Percentiles rank a stretch among this genome's conserved stretches.
Evolutionary conservation across 2,797 vertebrate genomes (phyloP).

Genomic region (Emydoidea blandingii): DNA sequence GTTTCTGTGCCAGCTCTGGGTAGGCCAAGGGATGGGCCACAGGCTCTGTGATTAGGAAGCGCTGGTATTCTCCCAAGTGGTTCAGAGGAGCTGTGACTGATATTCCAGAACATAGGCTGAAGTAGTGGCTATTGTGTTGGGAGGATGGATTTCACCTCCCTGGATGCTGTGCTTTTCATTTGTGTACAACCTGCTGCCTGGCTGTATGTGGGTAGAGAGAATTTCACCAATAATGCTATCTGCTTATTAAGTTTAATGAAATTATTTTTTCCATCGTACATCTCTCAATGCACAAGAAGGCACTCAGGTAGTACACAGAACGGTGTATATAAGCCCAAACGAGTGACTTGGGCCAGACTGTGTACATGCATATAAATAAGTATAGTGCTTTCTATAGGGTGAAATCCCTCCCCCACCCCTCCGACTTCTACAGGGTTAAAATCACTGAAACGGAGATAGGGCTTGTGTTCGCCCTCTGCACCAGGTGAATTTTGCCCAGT

Average conservation of each 20-base stretch:
- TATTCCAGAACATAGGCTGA: neutral
- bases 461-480: neutral
- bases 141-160: neutral
- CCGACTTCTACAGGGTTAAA: neutral
- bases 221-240: neutral
- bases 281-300: neutral
- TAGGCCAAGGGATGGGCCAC: neutral
- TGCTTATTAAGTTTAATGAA: neutral
- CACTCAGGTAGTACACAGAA: neutral
- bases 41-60: neutral
- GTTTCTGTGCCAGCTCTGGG: neutral
- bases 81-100: neutral
- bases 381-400: neutral
- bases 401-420: neutral
- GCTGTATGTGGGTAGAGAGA: neutral
- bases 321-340: neutral
- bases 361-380: neutral
- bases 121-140: neutral
- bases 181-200: neutral
- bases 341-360: neutral
- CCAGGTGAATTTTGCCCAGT: neutral
- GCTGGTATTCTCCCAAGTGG: neutral
- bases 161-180: neutral
- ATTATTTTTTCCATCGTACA: accelerated
- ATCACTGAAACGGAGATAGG: neutral